Percentiles rank a stretch among this genome's conserved stretches.
phyloP scores from a whole-genome alignment of 2,797 vertebrate species.

The Chrysocyon brachyurus region DNA sequence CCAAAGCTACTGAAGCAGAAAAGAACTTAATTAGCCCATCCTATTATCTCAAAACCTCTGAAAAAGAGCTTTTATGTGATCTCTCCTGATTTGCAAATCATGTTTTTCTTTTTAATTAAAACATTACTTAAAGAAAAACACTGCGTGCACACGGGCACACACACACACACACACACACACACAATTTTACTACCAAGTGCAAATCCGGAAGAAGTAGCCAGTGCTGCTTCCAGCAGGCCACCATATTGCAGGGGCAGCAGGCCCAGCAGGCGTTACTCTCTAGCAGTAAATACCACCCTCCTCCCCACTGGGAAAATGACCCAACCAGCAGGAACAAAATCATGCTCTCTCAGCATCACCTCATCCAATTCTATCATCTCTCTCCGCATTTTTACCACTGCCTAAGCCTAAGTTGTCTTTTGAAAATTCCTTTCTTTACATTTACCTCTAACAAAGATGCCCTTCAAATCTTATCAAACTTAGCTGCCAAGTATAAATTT shows the following conservation, averaged over 20 bases:
- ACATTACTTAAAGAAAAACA: conserved; percentile 41
- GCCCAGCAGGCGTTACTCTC: background rate
- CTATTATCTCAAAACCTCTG: conserved; percentile 69
- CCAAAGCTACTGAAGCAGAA: conserved; percentile 70
- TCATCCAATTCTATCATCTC: background rate
- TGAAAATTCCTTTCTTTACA: background rate
- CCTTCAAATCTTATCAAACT: background rate
- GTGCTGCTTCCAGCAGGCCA: conserved; percentile 58
- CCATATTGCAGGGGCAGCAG: background rate
- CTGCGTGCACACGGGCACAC: too few species aligned
- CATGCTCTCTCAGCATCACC: background rate
- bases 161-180: background rate
- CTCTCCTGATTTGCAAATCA: conserved; percentile 68
- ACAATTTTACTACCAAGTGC: conserved; percentile 54
- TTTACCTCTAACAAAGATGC: background rate
- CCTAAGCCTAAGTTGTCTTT: background rate
- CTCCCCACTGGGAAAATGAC: conserved; percentile 32
- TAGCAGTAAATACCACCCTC: conserved; percentile 26
- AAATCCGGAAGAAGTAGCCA: conserved; percentile 48
- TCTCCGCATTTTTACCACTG: background rate
- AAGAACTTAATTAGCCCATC: conserved; percentile 73
- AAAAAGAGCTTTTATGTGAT: conserved; percentile 72
- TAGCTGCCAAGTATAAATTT: background rate
- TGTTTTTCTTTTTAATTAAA: conserved; percentile 78
- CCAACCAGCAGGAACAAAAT: background rate